These are phyloP conservation scores for Lysandra coridon DNA, from an alignment of 2,888 invertebrate genomes.

Conservation along the genomic window DNA sequence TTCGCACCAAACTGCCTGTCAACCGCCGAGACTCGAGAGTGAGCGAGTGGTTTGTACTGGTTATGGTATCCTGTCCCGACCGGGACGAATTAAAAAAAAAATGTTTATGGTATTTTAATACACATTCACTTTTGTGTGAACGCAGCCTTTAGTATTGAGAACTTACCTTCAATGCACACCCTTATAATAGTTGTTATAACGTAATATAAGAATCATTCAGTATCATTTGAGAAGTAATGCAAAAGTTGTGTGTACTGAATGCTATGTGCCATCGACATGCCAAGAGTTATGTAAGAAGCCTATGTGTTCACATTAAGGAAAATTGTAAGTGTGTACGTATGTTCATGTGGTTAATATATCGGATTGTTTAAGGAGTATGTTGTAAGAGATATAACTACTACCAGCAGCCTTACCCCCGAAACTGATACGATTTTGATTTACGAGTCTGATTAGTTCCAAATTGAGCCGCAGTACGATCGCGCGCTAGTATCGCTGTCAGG, in stretches of 20 bases:
- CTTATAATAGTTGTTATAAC: not conserved
- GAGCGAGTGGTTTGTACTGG: no score
- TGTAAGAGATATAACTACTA: not conserved
- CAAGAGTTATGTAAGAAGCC: slow-evolving; percentile 72
- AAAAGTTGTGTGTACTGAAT: slow-evolving; percentile 27
- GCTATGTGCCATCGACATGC: slow-evolving; percentile 69
- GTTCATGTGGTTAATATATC: not conserved
- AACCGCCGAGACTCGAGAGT: no score
- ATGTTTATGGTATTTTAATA: no score
- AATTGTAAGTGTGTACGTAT: not conserved
- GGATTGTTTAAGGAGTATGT: not conserved
- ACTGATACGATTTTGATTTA: slow-evolving; percentile 4
- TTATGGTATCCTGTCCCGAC: no score
- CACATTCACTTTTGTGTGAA: no score
- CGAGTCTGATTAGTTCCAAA: not conserved
- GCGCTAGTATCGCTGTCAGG: no score
- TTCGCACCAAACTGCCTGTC: no score
- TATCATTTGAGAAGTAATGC: slow-evolving; percentile 18
- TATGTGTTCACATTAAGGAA: slow-evolving; percentile 66
- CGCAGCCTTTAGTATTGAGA: no score
- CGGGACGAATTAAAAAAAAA: no score
- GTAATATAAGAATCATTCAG: slow-evolving; percentile 13
- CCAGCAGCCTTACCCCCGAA: not conserved
- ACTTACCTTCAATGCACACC: not conserved
- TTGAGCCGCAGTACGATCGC: no score